Conservation (phyloP, 2,797 vertebrate genomes). For the Parambassis ranga region DNA sequence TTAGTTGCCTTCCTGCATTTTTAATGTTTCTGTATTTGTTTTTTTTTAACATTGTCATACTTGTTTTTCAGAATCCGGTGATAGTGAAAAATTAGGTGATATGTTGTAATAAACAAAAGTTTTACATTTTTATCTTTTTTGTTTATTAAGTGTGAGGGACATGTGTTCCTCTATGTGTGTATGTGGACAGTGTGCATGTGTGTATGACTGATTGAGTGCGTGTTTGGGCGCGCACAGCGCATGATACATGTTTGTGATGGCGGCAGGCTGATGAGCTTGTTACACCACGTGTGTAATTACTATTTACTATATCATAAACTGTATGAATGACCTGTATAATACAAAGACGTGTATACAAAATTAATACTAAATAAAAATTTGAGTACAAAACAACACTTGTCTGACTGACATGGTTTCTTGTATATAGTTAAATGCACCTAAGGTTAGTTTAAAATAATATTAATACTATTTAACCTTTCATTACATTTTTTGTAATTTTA, state of each 20-base stretch:
- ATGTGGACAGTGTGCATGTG: not conserved
- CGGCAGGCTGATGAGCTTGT: constrained; percentile 63
- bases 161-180: constrained; percentile 8
- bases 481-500: no score
- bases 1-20: constrained; percentile 74
- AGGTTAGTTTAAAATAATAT: no score
- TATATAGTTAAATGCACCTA: no score
- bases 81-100: constrained; percentile 18
- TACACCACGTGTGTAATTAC: constrained; percentile 75
- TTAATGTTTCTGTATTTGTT: constrained; percentile 26
- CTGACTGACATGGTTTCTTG: no score
- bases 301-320: constrained; percentile 79
- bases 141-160: constrained; percentile 61
- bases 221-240: constrained; percentile 28
- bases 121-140: constrained; percentile 73
- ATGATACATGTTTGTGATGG: constrained; percentile 70
- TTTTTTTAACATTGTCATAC: constrained; percentile 49
- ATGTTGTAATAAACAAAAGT: constrained; percentile 57
- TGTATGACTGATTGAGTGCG: not conserved
- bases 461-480: no score
- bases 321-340: constrained; percentile 83
- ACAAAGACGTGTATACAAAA: constrained; percentile 79
- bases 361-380: constrained; percentile 76
- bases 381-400: constrained; percentile 50
- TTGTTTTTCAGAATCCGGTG: constrained; percentile 58